A percentile compares a stretch with the other conserved stretches of the same genome.
Conservation (phyloP, 2,888 invertebrate genomes). For the Drosophila robusta region DNA sequence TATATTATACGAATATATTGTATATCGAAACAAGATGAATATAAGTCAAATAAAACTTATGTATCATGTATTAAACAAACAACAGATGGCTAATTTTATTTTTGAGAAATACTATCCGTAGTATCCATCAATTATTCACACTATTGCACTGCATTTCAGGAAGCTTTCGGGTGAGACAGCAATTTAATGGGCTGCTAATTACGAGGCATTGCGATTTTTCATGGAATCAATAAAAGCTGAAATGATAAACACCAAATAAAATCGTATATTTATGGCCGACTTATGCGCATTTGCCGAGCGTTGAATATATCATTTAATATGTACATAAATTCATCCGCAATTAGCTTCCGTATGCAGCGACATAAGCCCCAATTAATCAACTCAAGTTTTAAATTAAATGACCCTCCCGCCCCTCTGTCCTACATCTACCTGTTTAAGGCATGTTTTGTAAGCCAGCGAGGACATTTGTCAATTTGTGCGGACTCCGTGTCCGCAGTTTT, state of each 20-base stretch:
- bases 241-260: constrained; percentile 71
- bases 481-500: constrained; percentile 46
- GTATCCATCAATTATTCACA: constrained; percentile 41
- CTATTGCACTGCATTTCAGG: constrained; percentile 42
- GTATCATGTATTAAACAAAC: constrained; percentile 74
- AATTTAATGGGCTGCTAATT: constrained; percentile 60
- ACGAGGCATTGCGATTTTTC: constrained; percentile 39
- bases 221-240: constrained; percentile 58
- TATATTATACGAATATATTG: constrained; percentile 78
- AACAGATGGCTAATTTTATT: constrained; percentile 16
- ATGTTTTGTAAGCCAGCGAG: constrained; percentile 29
- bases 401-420: constrained; percentile 1
- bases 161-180: constrained; percentile 38
- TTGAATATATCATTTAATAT: constrained; percentile 66
- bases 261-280: constrained; percentile 66
- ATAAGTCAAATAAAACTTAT: constrained; percentile 76
- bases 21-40: constrained; percentile 77
- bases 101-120: constrained; percentile 17
- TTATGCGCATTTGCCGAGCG: constrained; percentile 52
- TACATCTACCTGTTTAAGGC: background rate
- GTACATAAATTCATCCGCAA: constrained; percentile 63
- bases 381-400: constrained; percentile 49
- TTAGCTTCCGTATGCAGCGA: constrained; percentile 66
- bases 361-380: constrained; percentile 69
- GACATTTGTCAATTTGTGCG: constrained; percentile 67